These are phyloP conservation scores for Bradypus variegatus DNA, from an alignment of 2,797 vertebrate species.

Conservation along the genomic window DNA sequence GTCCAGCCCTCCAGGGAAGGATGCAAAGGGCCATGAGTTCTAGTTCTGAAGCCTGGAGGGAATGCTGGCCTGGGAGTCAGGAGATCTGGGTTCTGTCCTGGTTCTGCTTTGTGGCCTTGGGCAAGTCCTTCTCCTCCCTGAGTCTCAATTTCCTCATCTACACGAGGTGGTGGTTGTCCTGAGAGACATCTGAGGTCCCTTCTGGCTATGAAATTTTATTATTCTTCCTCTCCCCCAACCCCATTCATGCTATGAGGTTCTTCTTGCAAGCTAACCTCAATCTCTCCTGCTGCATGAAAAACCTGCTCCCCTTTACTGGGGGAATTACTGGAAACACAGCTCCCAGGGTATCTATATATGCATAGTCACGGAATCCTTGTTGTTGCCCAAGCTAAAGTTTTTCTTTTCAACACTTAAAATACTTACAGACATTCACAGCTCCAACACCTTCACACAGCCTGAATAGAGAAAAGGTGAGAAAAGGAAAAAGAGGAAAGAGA, in stretches of 20 bases:
- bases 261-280: background rate
- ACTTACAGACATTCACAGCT: conserved; percentile 67
- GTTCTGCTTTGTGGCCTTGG: background rate
- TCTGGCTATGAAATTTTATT: background rate
- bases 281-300: background rate
- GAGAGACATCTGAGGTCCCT: conserved; percentile 33
- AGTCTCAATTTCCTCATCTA: background rate
- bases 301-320: background rate
- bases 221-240: background rate
- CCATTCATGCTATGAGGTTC: background rate
- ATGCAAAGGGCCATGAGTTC: conserved; percentile 49
- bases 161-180: background rate
- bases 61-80: background rate
- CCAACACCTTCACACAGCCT: conserved; percentile 65
- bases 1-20: conserved; percentile 62
- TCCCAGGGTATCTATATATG: background rate
- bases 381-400: background rate
- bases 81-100: background rate
- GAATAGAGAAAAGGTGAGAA: background rate
- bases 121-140: background rate
- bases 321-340: background rate
- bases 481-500: background rate
- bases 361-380: background rate
- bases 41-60: background rate
- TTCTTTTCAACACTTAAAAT: background rate